A percentile compares a stretch with the other conserved stretches of the same genome.
Conservation (phyloP, 2,797 vertebrate genomes). For the Masticophis lateralis region DNA sequence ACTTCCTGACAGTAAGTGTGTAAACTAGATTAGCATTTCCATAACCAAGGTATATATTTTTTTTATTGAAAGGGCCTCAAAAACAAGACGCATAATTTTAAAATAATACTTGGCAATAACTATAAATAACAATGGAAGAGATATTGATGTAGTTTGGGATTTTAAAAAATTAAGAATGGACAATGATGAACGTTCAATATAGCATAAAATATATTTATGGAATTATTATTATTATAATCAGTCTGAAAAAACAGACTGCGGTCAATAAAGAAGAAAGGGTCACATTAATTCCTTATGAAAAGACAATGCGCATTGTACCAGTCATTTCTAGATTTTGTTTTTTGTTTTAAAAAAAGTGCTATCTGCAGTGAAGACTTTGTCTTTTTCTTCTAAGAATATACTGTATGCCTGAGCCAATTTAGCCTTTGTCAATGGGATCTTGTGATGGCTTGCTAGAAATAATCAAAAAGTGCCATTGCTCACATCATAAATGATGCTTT, state of each 20-base stretch:
- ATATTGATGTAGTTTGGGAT: background rate
- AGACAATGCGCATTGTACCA: conserved; percentile 25
- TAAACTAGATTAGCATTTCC: background rate
- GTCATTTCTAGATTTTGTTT: conserved; percentile 9
- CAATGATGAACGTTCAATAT: conserved; percentile 1
- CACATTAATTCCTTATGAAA: conserved; percentile 1
- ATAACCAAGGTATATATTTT: background rate
- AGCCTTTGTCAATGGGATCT: conserved; percentile 37
- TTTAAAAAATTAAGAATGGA: background rate
- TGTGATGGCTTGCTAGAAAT: background rate
- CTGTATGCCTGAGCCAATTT: background rate
- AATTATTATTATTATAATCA: conserved; percentile 26
- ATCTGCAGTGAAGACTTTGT: background rate
- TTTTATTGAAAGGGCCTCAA: background rate
- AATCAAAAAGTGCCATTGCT: background rate
- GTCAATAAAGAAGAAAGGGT: conserved; percentile 7
- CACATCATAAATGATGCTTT: background rate
- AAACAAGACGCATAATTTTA: background rate
- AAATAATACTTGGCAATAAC: background rate
- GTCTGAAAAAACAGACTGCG: conserved; percentile 44
- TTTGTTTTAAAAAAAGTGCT: background rate
- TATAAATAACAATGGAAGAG: background rate
- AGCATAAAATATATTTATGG: conserved; percentile 30
- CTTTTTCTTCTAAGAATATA: background rate
- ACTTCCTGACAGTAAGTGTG: background rate